Base-by-base conservation (phyloP, 2,113 vertebrate genomes). In the Mastomys coucha region DNA sequence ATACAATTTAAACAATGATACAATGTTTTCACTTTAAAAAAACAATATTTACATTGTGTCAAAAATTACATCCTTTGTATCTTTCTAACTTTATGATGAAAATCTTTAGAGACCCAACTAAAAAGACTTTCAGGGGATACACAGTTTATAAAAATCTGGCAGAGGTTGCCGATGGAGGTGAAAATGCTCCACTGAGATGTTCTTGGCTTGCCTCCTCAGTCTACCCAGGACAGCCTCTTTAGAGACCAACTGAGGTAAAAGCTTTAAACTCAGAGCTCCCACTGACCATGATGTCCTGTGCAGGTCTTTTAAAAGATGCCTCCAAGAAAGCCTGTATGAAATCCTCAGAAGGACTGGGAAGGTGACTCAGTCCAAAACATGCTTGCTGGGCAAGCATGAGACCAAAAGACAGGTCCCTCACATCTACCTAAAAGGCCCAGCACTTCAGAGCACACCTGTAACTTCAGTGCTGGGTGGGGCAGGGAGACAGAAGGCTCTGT, bases 11-110 rank as follows among this genome's bases (percentile, higher is more conserved):
- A 93, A 91, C 39, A 94, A 36, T 36, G 58, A 89, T 87, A 91
- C 7, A 85, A 93, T 20, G 42, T 89, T 94, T 94, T 93, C 75
- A 91, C 87, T 89, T 75, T 33, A 93, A 91, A 93, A 91, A 95
- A 82, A 93, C 84, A 84, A 76, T 73, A 84, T 94, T 96, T 81
- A 86, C 72, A 85, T 80, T 94, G 85, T 58, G 28, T 42, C 58
- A 70, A 42, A n/a, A 92, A 90, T 94, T 82, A 92, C 2, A 96
- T 24, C 92, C 60, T 91, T 96, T 82, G 58, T 72, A 56, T 69
- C 82, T 89, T 94, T 91, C 93, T 95, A 95, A 91, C 77, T 69
- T 86, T 60, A 73, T 45, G 14, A 89, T 77, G 22, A 90, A 94
- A 88, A 84, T 58, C 33, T 80, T 80, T 13, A 60, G 17, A 26